Evolutionary conservation across 1,140 invertebrate species (phyloP), one percentile per base, ranked within the genome.

Genomic region (Leptinotarsa defecta): DNA sequence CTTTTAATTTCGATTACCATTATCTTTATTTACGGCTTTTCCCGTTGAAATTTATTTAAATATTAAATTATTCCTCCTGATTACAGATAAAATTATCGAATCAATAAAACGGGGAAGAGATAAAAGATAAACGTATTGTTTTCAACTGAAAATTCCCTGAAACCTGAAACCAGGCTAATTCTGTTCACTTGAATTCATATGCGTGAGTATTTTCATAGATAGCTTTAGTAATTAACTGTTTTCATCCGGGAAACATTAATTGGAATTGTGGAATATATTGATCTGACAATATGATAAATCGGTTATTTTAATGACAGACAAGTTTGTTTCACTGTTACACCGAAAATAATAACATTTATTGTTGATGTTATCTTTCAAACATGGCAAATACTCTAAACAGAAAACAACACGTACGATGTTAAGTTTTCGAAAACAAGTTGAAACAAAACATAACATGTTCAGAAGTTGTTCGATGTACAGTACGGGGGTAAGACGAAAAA

Each of bases 11-110:
- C 73, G 72, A 77, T 79, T 76, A 76, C 77, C 74, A 76, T 80
- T 80, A 80, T 77, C 77, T 80, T 22, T 80, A 77, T 80, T 80
- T 78, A 78, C 77, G 68, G 68, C 76, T 74, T 78, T 75, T 74
- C 27, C 65, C 73, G 74, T 73, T 73, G 71, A 73, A 77, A 77
- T 77, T 78, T 78, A 78, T 78, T 78, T 76, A 78, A 78, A 78
- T 78, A 76, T 78, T 76, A 71, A 78, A 78, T 76, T 76, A 78
- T 78, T 78, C 71, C 67, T 76, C 72, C 74, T 76, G 77, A 78
- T 78, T 78, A 76, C 65, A 70, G 77, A 78, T 78, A 78, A 76
- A 78, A 76, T 78, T 76, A 78, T 68, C 72, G 75, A 78, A 78
- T 78, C 77, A 76, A 78, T 78, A 78, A 76, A 76, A 76, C 71